phyloP scores from a whole-genome alignment of 2,888 invertebrate species.

The Pseudococcus jackbeardsleyi region DNA sequence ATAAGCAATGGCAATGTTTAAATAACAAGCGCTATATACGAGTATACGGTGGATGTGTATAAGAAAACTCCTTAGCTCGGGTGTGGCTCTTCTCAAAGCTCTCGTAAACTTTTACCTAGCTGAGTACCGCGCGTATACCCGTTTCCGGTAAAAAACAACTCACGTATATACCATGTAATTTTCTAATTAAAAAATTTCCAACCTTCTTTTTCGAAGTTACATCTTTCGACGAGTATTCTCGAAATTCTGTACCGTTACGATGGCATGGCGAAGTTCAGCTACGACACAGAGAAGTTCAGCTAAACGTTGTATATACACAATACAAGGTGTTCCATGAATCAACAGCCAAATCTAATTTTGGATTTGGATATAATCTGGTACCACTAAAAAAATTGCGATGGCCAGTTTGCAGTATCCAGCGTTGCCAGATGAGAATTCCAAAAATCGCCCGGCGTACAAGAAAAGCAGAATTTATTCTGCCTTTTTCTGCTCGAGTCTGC shows the following conservation, averaged over 20 bases:
- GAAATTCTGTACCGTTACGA: not conserved
- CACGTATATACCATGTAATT: conserved; percentile 7
- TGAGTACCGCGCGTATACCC: not conserved
- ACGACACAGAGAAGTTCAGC: not conserved
- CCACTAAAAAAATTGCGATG: too few species aligned
- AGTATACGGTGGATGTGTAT: not conserved
- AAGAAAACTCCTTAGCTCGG: conserved; percentile 14
- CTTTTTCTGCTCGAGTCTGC: too few species aligned
- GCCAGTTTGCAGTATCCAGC: too few species aligned
- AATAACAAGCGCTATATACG: conserved; percentile 9
- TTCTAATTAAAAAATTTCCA: not conserved
- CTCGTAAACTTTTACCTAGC: not conserved
- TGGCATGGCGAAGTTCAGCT: too few species aligned
- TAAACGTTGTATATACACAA: not conserved
- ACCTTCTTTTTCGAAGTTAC: not conserved
- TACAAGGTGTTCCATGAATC: too few species aligned
- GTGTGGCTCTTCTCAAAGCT: conserved; percentile 14
- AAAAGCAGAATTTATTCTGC: too few species aligned
- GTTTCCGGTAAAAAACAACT: not conserved
- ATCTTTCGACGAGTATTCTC: not conserved
- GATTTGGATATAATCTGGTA: too few species aligned
- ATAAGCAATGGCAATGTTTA: conserved; percentile 32
- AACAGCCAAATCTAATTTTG: too few species aligned
- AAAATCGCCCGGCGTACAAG: too few species aligned
- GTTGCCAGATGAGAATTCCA: too few species aligned